Conservation (phyloP, 2,888 invertebrate species). For the Caenorhabditis sulstoni region DNA sequence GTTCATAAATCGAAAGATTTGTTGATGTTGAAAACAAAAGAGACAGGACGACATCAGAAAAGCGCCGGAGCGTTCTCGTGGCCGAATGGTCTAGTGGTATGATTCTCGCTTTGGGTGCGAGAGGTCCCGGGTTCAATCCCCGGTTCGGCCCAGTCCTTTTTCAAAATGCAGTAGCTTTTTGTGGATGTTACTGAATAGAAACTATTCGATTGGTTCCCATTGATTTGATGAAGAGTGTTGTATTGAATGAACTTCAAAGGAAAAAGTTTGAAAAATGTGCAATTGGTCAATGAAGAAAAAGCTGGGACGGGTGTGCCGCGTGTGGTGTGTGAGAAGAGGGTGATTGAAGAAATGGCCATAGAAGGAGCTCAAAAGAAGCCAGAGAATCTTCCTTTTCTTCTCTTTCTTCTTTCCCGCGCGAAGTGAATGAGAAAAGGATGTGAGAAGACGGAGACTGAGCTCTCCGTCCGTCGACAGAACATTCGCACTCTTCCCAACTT, state of each 20-base stretch:
- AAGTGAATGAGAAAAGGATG: constrained; percentile 51
- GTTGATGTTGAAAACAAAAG: not conserved
- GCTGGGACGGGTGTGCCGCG: not conserved
- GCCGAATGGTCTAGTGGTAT: constrained; percentile 79
- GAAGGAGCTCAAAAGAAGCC: constrained; percentile 57
- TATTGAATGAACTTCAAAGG: not conserved
- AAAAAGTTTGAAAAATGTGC: constrained; percentile 6
- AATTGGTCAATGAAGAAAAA: constrained; percentile 15
- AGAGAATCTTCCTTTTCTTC: constrained; percentile 41
- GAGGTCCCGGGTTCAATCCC: constrained; percentile 80
- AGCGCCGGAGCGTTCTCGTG: not conserved
- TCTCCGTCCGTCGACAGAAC: constrained; percentile 40
- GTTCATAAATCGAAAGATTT: not conserved
- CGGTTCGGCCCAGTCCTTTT: constrained; percentile 70
- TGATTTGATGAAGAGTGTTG: no score
- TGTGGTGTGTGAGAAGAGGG: constrained; percentile 21
- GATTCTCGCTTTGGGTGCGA: constrained; percentile 81
- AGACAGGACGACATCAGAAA: constrained; percentile 12
- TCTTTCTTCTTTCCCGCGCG: constrained; percentile 44
- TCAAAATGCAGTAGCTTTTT: not conserved
- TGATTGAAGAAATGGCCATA: constrained; percentile 54
- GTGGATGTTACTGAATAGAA: no score
- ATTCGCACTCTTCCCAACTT: constrained; percentile 51
- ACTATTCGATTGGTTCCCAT: no score
- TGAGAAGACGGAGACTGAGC: constrained; percentile 26